Percentiles rank a stretch among this genome's conserved stretches.
Conservation (phyloP, 2,888 invertebrate species). For the Drosophila incognita region DNA sequence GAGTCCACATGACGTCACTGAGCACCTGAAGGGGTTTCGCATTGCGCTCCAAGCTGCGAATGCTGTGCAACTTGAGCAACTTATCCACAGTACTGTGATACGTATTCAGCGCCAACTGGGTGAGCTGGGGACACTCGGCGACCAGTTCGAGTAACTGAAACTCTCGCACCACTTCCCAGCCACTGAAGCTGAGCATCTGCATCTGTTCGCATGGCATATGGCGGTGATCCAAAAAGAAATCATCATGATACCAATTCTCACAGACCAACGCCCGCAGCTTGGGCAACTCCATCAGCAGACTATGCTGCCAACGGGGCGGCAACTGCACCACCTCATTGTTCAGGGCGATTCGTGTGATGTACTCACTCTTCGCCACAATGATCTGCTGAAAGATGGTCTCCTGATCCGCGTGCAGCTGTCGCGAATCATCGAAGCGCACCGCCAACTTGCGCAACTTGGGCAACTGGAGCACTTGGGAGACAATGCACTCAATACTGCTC, state of each 20-base stretch:
- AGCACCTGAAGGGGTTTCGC: slow-evolving; percentile 47
- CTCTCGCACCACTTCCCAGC: slow-evolving; percentile 68
- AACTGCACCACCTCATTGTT: slow-evolving; percentile 72
- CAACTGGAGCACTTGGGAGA: slow-evolving; percentile 59
- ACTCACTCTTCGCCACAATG: slow-evolving; percentile 67
- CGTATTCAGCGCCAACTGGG: slow-evolving; percentile 50
- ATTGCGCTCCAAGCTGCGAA: slow-evolving; percentile 54
- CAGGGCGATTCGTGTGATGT: slow-evolving; percentile 63
- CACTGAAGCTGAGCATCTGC: slow-evolving; percentile 69
- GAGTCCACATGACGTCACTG: slow-evolving; percentile 63
- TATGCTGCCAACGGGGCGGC: slow-evolving; percentile 59
- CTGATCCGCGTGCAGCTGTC: slow-evolving; percentile 62
- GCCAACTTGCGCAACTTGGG: slow-evolving; percentile 62
- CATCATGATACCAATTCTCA: slow-evolving; percentile 71
- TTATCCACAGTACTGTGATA: slow-evolving; percentile 61
- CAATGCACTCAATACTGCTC: slow-evolving; percentile 61
- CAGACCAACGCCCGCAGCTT: slow-evolving; percentile 55
- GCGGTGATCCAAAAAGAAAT: slow-evolving; percentile 60
- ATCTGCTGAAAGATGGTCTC: slow-evolving; percentile 74
- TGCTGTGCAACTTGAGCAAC: slow-evolving; percentile 47
- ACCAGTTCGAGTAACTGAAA: slow-evolving; percentile 59
- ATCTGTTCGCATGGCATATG: slow-evolving; percentile 68
- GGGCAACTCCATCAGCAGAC: slow-evolving; percentile 60
- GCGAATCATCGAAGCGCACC: slow-evolving; percentile 63
- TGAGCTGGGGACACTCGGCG: slow-evolving; percentile 52